Evolutionary conservation across 2,888 invertebrate genomes (phyloP).

Genomic region (Lydus trimaculatus): DNA sequence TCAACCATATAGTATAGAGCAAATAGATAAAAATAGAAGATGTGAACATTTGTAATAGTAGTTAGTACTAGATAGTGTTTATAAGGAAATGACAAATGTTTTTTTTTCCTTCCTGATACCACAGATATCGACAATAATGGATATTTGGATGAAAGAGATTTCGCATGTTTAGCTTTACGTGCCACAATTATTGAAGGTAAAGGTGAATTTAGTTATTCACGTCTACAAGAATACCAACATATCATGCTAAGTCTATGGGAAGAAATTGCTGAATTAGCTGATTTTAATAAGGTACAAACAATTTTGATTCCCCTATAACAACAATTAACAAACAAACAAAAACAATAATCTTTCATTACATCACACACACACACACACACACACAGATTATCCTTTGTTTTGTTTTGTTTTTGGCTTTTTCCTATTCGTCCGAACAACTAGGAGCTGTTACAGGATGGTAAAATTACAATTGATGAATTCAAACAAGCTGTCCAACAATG

Average conservation of each 20-base stretch:
- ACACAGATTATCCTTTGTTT: constrained; percentile 1
- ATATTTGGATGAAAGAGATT: constrained; percentile 81
- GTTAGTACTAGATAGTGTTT: no score
- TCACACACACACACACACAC: no score
- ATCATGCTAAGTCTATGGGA: constrained; percentile 86
- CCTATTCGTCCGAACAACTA: constrained; percentile 34
- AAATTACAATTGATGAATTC: constrained; percentile 82
- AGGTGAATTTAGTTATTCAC: constrained; percentile 76
- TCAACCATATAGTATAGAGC: no score
- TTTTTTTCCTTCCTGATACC: no score
- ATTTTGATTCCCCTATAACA: not conserved
- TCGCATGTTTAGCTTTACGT: constrained; percentile 81
- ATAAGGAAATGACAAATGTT: no score
- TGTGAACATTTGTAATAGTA: no score
- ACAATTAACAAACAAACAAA: not conserved
- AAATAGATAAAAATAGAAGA: no score
- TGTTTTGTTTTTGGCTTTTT: constrained; percentile 16
- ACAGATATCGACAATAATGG: constrained; percentile 89
- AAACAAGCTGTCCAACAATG: constrained; percentile 82
- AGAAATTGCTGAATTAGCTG: constrained; percentile 84
- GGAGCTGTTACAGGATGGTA: constrained; percentile 74
- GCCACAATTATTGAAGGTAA: constrained; percentile 85
- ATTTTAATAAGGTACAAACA: constrained; percentile 78
- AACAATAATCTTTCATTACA: no score
- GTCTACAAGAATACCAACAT: constrained; percentile 81